Evolutionary conservation across 2,113 vertebrate genomes (phyloP).

Genomic region (Scortum barcoo): DNA sequence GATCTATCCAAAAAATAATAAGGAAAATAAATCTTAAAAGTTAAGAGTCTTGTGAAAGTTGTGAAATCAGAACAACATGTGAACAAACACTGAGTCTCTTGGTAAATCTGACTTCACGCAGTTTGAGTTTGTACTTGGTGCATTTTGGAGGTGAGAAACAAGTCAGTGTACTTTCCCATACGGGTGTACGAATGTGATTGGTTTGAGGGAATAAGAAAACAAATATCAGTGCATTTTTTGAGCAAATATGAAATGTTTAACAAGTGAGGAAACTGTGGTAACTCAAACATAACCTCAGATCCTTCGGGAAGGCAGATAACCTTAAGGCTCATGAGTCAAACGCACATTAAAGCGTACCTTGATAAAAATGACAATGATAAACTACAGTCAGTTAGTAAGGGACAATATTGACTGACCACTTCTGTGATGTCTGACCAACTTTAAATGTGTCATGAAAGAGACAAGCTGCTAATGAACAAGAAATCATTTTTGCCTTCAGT

Average conservation of each 20-base stretch:
- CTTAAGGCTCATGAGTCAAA: conserved; percentile 40
- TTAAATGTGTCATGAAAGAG: conserved; percentile 13
- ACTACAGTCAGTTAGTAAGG: background rate
- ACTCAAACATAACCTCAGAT: conserved; percentile 49
- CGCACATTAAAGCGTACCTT: conserved; percentile 41
- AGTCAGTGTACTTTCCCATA: conserved; percentile 38
- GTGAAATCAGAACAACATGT: conserved; percentile 18
- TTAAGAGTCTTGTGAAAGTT: background rate
- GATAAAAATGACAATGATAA: conserved; percentile 43
- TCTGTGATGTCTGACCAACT: conserved; percentile 18
- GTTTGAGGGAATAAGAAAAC: conserved; percentile 24
- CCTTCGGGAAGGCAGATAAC: conserved; percentile 41
- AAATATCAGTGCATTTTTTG: conserved; percentile 12
- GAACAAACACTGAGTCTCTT: background rate
- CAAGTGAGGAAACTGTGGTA: conserved; percentile 17
- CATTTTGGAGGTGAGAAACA: conserved; percentile 23
- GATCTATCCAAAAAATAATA: background rate
- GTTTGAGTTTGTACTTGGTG: conserved; percentile 1
- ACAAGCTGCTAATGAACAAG: conserved; percentile 22
- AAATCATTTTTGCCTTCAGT: background rate
- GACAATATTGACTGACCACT: conserved; percentile 28
- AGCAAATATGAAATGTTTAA: conserved; percentile 44
- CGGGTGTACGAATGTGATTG: conserved; percentile 22
- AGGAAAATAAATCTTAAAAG: background rate
- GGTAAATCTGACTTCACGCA: background rate